Evolutionary conservation across 2,888 invertebrate species (phyloP).

Genomic region (Leptopilina drosophilae): DNA sequence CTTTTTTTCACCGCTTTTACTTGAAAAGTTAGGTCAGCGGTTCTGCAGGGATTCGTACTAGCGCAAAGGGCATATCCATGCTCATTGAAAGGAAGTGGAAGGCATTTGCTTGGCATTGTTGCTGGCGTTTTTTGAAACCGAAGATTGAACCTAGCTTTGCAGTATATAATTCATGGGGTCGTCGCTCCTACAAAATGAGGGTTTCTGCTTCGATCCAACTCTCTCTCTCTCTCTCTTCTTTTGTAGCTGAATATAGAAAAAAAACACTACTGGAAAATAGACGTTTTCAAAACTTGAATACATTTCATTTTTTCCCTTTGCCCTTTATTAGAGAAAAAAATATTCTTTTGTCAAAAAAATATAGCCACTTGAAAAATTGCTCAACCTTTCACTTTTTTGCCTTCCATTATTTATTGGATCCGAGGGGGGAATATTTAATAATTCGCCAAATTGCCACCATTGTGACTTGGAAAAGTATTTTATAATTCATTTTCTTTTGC

Average conservation of each 20-base stretch:
- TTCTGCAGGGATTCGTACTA: constrained; percentile 29
- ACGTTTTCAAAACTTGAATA: constrained; percentile 29
- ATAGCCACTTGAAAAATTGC: constrained; percentile 3
- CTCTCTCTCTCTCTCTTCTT: background rate
- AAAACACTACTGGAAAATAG: constrained; percentile 17
- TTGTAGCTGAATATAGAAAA: background rate
- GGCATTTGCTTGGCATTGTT: constrained; percentile 43
- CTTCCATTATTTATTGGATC: no score
- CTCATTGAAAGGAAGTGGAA: constrained; percentile 44
- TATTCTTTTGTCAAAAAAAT: constrained; percentile 11
- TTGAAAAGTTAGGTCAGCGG: constrained; percentile 44
- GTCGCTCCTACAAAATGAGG: constrained; percentile 36
- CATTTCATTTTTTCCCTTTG: background rate
- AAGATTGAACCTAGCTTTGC: constrained; percentile 44
- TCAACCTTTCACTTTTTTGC: background rate
- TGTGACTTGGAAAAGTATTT: no score
- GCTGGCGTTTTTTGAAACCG: constrained; percentile 46
- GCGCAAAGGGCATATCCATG: constrained; percentile 31
- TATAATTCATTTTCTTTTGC: no score
- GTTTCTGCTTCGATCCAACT: constrained; percentile 22
- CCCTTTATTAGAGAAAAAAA: background rate
- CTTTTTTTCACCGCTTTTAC: constrained; percentile 41
- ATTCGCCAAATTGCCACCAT: no score
- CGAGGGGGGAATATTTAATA: no score
- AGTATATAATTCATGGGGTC: constrained; percentile 37